Percentiles rank a stretch among this genome's conserved stretches.
Conservation (phyloP, 2,797 vertebrate genomes). For the Microchirus variegatus region DNA sequence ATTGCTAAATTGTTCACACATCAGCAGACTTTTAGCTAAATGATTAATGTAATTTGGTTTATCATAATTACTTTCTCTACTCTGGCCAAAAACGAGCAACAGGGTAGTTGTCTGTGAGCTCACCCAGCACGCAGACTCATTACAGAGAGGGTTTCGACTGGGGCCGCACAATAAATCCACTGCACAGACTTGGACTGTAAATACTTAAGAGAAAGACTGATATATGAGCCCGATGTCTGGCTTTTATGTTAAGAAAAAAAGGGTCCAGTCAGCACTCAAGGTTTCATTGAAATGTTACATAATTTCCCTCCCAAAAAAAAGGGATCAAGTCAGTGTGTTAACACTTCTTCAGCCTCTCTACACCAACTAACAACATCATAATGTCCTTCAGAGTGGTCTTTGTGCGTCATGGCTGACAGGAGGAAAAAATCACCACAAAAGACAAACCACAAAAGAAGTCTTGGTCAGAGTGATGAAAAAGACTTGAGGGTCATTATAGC, state of each 20-base stretch:
- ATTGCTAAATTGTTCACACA: constrained; percentile 70
- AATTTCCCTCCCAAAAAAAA: too few species aligned
- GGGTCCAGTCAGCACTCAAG: too few species aligned
- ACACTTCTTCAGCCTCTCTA: too few species aligned
- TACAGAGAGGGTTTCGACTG: constrained; percentile 57
- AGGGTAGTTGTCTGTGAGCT: constrained; percentile 63
- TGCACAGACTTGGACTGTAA: constrained; percentile 23
- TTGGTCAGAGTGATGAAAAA: too few species aligned
- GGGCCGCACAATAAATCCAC: constrained; percentile 26
- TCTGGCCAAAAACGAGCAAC: constrained; percentile 71
- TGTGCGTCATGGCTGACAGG: background rate
- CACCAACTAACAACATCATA: too few species aligned
- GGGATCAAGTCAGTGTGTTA: too few species aligned
- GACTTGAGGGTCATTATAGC: too few species aligned
- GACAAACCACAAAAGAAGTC: too few species aligned
- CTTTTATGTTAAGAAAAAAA: constrained; percentile 4
- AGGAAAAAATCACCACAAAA: too few species aligned
- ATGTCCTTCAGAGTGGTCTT: background rate
- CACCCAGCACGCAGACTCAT: constrained; percentile 61
- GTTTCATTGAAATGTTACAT: too few species aligned
- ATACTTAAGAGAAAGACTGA: constrained; percentile 7
- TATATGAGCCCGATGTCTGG: background rate
- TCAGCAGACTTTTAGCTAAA: constrained; percentile 71
- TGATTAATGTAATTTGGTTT: constrained; percentile 72
- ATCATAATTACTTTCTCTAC: constrained; percentile 71